phyloP scores from a whole-genome alignment of 2,113 vertebrate species.

The Melospiza georgiana region DNA sequence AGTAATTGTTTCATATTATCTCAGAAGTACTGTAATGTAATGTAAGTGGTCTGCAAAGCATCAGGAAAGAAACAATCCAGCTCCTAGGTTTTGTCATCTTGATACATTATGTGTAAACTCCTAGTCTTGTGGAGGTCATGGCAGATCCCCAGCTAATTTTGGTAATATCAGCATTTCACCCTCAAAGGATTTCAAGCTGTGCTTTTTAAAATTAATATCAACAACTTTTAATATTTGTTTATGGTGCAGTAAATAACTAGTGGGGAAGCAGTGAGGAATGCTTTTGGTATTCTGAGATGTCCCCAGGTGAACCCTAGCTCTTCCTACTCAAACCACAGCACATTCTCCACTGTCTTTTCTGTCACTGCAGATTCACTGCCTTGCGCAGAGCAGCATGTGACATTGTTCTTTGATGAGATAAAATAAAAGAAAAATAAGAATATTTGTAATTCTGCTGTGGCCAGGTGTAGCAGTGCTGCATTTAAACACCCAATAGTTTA shows the following conservation, averaged over 20 bases:
- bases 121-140: not conserved
- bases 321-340: not conserved
- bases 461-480: not conserved
- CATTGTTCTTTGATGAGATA: not conserved
- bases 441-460: not conserved
- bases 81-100: not conserved
- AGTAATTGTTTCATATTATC: constrained; percentile 37
- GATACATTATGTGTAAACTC: not conserved
- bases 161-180: not conserved
- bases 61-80: not conserved
- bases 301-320: not conserved
- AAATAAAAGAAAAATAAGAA: not conserved
- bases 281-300: not conserved
- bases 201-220: not conserved
- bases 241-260: not conserved
- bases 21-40: not conserved
- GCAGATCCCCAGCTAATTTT: not conserved
- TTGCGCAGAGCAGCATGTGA: not conserved
- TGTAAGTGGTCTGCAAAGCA: not conserved
- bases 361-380: not conserved
- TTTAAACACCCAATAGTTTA: not conserved
- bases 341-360: not conserved
- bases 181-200: not conserved
- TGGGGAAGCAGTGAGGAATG: not conserved
- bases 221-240: not conserved